Percentiles rank a stretch among this genome's conserved stretches.
These are phyloP conservation scores for Sesamia inferens DNA, from an alignment of 2,888 invertebrate species.

Conservation along the genomic window DNA sequence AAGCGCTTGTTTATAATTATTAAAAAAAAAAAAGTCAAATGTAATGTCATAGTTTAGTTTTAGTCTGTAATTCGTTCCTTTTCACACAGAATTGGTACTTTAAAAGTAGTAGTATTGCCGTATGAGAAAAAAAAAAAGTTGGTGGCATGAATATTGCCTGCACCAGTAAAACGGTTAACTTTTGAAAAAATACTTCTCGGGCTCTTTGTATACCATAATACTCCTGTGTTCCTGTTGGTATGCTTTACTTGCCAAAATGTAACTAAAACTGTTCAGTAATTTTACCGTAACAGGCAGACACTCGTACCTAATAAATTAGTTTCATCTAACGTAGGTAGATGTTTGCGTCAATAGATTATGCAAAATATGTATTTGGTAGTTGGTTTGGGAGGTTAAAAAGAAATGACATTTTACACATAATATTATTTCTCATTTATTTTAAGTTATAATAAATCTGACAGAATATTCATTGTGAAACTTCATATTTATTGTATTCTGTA, in stretches of 20 bases:
- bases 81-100: slow-evolving; percentile 8
- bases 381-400: slow-evolving; percentile 28
- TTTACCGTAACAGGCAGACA: not conserved
- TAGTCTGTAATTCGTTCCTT: slow-evolving; percentile 11
- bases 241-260: not conserved
- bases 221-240: not conserved
- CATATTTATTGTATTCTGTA: slow-evolving; percentile 81
- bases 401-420: slow-evolving; percentile 68
- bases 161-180: too few relatives aligned
- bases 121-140: too few relatives aligned
- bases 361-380: not conserved
- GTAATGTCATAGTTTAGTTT: slow-evolving; percentile 2
- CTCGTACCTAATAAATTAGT: not conserved
- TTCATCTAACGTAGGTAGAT: not conserved
- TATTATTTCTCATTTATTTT: slow-evolving; percentile 87
- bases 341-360: not conserved
- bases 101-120: too few relatives aligned
- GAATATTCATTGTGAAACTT: slow-evolving; percentile 81
- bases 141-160: slow-evolving; percentile 9
- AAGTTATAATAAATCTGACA: slow-evolving; percentile 87
- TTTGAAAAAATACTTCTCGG: too few relatives aligned
- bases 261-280: not conserved
- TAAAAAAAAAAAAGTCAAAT: too few relatives aligned
- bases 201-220: not conserved
- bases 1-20: too few relatives aligned